Conservation (phyloP, 2,888 invertebrate species). For the Anthophora plumipes region DNA sequence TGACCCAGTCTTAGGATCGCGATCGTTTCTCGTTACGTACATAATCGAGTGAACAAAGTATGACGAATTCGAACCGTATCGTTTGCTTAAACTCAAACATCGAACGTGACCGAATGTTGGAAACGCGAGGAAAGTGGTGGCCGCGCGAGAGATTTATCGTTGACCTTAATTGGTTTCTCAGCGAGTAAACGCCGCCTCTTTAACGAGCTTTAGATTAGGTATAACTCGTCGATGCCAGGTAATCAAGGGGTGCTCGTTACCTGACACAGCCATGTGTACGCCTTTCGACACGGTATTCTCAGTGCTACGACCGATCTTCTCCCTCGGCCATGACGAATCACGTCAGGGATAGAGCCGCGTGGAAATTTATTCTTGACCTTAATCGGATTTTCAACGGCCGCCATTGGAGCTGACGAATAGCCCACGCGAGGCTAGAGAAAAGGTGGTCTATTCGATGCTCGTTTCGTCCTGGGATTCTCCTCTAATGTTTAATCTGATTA, state of each 20-base stretch:
- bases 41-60: background rate
- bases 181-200: background rate
- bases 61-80: background rate
- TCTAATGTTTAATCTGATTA: constrained; percentile 6
- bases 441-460: background rate
- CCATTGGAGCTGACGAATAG: background rate
- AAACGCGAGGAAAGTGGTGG: constrained; percentile 1
- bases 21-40: too few species aligned
- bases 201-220: constrained; percentile 35
- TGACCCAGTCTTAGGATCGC: too few species aligned
- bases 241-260: constrained; percentile 6
- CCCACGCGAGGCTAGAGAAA: background rate
- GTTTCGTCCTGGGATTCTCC: background rate
- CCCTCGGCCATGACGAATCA: too few species aligned
- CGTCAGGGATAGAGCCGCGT: background rate
- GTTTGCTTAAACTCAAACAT: background rate
- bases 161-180: constrained; percentile 8
- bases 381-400: constrained; percentile 19
- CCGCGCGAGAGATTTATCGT: constrained; percentile 30
- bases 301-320: background rate
- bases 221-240: constrained; percentile 1
- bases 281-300: constrained; percentile 3
- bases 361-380: constrained; percentile 39
- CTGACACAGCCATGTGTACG: too few species aligned
- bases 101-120: background rate